Percentiles rank a stretch among this genome's conserved stretches.
Conservation (phyloP, 2,113 vertebrate genomes). For the Cyphomyrus discorhynchus region DNA sequence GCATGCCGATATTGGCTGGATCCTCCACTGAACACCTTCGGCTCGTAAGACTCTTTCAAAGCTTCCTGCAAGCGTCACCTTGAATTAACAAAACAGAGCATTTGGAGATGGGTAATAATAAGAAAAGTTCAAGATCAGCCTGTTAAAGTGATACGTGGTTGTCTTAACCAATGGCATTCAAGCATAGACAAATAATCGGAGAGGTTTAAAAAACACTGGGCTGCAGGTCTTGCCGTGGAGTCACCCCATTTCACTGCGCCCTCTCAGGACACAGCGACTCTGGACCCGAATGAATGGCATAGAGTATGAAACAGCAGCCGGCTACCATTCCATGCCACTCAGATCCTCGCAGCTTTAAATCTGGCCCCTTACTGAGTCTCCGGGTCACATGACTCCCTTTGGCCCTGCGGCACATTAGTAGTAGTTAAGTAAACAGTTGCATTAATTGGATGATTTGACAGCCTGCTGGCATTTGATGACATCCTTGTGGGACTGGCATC, state of each 20-base stretch:
- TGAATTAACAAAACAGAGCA: neutral
- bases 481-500: neutral
- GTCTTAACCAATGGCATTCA: neutral
- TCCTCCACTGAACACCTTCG: neutral
- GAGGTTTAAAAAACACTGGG: neutral
- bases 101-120: neutral
- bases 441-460: constrained; percentile 1
- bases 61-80: neutral
- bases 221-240: neutral
- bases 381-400: neutral
- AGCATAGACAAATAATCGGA: neutral
- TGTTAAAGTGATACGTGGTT: neutral
- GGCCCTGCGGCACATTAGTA: neutral
- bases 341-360: neutral
- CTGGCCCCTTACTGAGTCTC: neutral
- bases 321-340: neutral
- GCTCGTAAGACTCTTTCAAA: neutral
- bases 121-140: neutral
- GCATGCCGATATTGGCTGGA: neutral
- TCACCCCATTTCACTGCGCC: neutral
- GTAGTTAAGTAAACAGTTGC: constrained; percentile 14
- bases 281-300: neutral
- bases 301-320: neutral
- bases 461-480: neutral
- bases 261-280: neutral